A percentile compares a stretch with the other conserved stretches of the same genome.
Conservation (phyloP, 2,797 vertebrate genomes). For the Sebastes steindachneri region DNA sequence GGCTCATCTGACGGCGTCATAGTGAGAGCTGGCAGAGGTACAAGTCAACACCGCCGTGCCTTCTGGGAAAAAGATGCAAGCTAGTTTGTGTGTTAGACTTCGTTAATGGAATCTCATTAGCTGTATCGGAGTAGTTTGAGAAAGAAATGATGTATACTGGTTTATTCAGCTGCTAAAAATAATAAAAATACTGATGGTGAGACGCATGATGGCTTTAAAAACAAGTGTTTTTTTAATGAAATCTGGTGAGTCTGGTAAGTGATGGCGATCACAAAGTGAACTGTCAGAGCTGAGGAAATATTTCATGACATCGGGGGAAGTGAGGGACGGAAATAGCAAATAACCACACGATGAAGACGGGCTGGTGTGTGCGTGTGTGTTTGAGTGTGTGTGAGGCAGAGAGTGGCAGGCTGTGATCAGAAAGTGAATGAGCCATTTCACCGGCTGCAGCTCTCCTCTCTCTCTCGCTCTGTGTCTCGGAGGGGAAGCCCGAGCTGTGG, state of each 20-base stretch:
- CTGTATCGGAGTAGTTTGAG: constrained; percentile 59
- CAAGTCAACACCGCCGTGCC: constrained; percentile 65
- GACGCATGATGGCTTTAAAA: not conserved
- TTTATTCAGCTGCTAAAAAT: constrained; percentile 12
- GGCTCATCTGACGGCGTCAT: constrained; percentile 49
- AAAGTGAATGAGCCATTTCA: constrained; percentile 83
- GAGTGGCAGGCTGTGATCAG: constrained; percentile 76
- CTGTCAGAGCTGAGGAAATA: constrained; percentile 55
- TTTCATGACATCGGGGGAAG: constrained; percentile 49
- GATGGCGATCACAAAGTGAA: constrained; percentile 38
- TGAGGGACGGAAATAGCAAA: constrained; percentile 50
- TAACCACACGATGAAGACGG: constrained; percentile 46
- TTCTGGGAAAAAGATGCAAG: constrained; percentile 8
- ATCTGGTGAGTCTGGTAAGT: constrained; percentile 28
- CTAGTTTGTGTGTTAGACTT: not conserved
- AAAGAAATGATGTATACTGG: constrained; percentile 37
- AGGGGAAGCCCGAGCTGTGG: constrained; percentile 62
- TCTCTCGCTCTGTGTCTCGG: constrained; percentile 10
- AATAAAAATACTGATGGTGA: not conserved
- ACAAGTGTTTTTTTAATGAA: not conserved
- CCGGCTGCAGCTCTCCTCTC: constrained; percentile 40
- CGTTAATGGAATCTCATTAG: constrained; percentile 46
- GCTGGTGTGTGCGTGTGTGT: constrained; percentile 9
- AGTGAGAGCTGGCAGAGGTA: constrained; percentile 68
- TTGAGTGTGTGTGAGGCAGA: constrained; percentile 45